Evolutionary conservation across 35 echinoderm and acorn worm genomes (phyloP), one percentile per base, ranked within the genome.

Genomic region (Amphiura filiformis): DNA sequence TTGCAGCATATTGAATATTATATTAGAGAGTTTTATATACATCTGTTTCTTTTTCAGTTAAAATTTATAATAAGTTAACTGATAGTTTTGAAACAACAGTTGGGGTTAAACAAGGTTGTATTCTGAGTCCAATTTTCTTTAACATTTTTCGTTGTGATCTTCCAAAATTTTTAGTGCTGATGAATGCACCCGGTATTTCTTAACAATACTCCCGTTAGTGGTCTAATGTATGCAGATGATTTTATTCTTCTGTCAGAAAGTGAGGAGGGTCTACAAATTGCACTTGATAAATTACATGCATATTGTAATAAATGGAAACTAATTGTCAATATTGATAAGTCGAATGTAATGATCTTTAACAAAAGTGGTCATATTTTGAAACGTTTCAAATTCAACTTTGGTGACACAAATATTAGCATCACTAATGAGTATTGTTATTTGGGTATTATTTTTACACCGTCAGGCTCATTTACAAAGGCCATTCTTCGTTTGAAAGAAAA

Each of bases 141-240:
- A 70, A 70, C 26, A 15, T 70, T 30, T 70, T 70, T 70, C 26
- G 4, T 13, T 13, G 61, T 70, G 61, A 70, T 30, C 26, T 70
- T 15, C 61, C 28, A n/a, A n/a, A 15, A 70, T 30, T 70, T 70
- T 70, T 70, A 23, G 26, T 70, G 9, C 28, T n/a, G n/a, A n/a
- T 70, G 2, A 5, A 26, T 70, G 61, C 61, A 70, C 26, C 61
- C 61, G 2, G 61, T 70, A 2, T 4, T 2, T 1, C 26, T 70
- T 15, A 70, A 70, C 26, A 70, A 70, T n/a, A 26, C 61, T 30
- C 11, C 9, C 26, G 1, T 70, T 23, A 70, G 61, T 30, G 7
- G 61, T 30, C 37, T 81, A 37, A 39, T 76, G 76, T 81, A 88
- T 56, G 78, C 86, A 36, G 86, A 88, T 31, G 86, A 88, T 36